Base-by-base conservation (phyloP, 2,797 vertebrate genomes). In the Mormyrops attenuatus region DNA sequence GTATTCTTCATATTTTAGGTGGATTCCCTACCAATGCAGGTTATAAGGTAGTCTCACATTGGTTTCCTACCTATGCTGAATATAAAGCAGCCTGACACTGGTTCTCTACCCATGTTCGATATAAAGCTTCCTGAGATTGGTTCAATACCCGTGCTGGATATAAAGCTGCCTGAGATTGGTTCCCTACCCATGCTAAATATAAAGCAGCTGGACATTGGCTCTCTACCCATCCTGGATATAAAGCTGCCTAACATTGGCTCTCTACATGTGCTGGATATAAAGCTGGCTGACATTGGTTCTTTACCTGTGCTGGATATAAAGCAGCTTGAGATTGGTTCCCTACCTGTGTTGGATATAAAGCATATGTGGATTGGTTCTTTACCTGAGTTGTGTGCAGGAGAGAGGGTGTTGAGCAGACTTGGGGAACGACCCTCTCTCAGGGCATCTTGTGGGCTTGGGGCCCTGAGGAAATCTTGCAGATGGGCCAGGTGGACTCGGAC, bases 341-440 rank as follows among this genome's bases (percentile, higher is more conserved):
- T 15, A 15, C 30, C 66, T 73, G 30, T 73, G 13, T 34, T 73
- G 30, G 4, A 38, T 73, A 38, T 38, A 73, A 34, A 73, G 30
- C 30, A 38, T 34, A 69, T 69, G 26, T 3, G 1, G 11, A 38
- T 17, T 73, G 30, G 66, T 44, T 84, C 9, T 34, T 57, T 92
- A 96, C 96, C 96, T 91, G 92, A 17, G 89, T 90, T 89, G 50
- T 90, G 91, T 82, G 90, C 89, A 60, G 95, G 94, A 86, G 94
- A 96, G 90, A 97, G 93, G 3, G 92, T 94, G 89, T 94, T 95
- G 91, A 97, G 93, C 47, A 97, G 38, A 88, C 95, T 95, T 0
- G 95, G 95, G 6, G 97, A 97, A 34, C 94, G 93, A 90, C 96
- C 96, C 77, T 97, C 96, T 91, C 92, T 94, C 88, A 97, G 92